Conservation (phyloP, 2,797 vertebrate genomes). For the Bradypodion ventrale region DNA sequence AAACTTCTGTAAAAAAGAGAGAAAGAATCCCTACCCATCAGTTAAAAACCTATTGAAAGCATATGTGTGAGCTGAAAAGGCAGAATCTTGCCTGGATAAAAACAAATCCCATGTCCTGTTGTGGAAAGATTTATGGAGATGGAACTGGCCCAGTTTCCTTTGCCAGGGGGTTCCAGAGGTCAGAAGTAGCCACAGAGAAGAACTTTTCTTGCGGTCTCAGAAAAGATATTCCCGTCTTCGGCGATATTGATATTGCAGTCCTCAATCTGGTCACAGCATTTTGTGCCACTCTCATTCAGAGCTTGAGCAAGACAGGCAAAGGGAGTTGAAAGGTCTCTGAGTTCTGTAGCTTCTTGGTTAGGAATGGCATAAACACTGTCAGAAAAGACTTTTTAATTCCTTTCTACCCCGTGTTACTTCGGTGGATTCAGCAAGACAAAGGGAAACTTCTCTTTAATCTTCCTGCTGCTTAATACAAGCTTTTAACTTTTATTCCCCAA, state of each 20-base stretch:
- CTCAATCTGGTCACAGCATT: too few relatives aligned
- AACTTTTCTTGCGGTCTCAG: not conserved
- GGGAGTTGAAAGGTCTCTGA: not conserved
- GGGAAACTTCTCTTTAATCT: conserved; percentile 38
- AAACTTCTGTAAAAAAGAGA: too few relatives aligned
- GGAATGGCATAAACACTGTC: not conserved
- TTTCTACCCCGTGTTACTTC: not conserved
- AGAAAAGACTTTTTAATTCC: not conserved
- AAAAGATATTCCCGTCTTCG: not conserved
- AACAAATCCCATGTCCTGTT: too few relatives aligned
- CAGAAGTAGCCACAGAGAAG: not conserved
- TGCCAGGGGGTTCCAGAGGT: not conserved
- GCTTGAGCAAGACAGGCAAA: conserved; percentile 1
- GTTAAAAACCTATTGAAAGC: too few relatives aligned
- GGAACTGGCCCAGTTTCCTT: not conserved
- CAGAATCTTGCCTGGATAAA: not conserved
- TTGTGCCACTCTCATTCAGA: not conserved
- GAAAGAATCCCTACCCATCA: too few relatives aligned
- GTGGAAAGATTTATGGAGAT: not conserved
- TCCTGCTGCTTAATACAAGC: conserved; percentile 28
- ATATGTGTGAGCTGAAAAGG: too few relatives aligned
- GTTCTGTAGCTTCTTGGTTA: conserved; percentile 2
- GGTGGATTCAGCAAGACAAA: conserved; percentile 15
- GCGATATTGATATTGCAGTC: too few relatives aligned
- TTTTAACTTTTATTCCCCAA: conserved; percentile 51